A percentile compares a stretch with the other conserved stretches of the same genome.
Evolutionary conservation across 2,113 vertebrate species (phyloP).

Genomic region (Larimichthys crocea): DNA sequence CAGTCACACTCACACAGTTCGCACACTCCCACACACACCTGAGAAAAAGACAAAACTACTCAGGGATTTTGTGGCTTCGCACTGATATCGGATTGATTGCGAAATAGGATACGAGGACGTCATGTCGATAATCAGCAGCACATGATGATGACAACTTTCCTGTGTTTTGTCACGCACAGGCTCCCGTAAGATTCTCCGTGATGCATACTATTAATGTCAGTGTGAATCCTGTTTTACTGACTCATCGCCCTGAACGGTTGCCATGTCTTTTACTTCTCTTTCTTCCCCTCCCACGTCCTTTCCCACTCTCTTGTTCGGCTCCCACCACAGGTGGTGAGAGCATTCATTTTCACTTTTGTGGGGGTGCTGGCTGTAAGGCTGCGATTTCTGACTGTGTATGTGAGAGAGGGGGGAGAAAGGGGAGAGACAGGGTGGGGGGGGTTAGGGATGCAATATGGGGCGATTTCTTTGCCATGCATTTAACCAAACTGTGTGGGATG

Average conservation of each 20-base stretch:
- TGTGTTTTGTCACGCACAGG: conserved; percentile 9
- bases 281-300: conserved; percentile 54
- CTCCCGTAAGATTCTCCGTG: conserved; percentile 8
- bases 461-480: conserved; percentile 28
- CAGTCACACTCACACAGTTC: conserved; percentile 51
- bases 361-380: conserved; percentile 74
- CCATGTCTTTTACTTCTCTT: conserved; percentile 38
- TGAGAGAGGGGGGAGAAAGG: conserved; percentile 25
- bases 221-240: conserved; percentile 42
- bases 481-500: conserved; percentile 42
- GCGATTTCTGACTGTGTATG: conserved; percentile 72
- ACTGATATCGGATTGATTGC: conserved; percentile 28
- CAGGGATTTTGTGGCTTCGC: conserved; percentile 46
- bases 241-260: conserved; percentile 49
- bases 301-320: conserved; percentile 64
- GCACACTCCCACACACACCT: conserved; percentile 66
- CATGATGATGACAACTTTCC: neutral
- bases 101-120: conserved; percentile 18
- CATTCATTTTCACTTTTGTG: conserved; percentile 81
- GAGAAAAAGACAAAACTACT: conserved; percentile 59
- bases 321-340: conserved; percentile 71
- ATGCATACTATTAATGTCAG: conserved; percentile 1
- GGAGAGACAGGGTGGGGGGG: neutral
- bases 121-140: neutral
- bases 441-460: conserved; percentile 47